These are phyloP conservation scores for Dinoponera quadriceps DNA, from an alignment of 1,140 invertebrate genomes.

Conservation along the genomic window DNA sequence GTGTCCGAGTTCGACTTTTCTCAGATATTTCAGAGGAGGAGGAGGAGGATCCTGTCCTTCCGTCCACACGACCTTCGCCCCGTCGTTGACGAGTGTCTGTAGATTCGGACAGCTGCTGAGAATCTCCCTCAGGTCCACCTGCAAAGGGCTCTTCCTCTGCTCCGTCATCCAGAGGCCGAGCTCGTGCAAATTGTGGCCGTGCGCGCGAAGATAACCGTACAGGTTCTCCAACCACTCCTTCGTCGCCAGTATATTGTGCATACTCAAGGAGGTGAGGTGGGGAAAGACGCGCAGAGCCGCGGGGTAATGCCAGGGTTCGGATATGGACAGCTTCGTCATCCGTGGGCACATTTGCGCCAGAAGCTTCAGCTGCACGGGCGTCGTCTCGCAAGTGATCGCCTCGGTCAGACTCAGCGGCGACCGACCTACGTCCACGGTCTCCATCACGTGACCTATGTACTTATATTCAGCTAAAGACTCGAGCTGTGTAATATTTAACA, in stretches of 20 bases:
- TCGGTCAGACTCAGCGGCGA: conserved; percentile 81
- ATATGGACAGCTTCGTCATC: conserved; percentile 83
- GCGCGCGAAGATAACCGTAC: conserved; percentile 81
- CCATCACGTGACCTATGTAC: conserved; percentile 83
- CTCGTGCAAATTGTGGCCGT: conserved; percentile 80
- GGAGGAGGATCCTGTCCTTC: conserved; percentile 76
- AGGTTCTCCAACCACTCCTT: conserved; percentile 82
- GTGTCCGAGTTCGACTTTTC: conserved; percentile 82
- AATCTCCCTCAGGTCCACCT: conserved; percentile 81
- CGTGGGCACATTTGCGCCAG: conserved; percentile 83
- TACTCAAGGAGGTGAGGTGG: conserved; percentile 81
- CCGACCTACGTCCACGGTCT: conserved; percentile 81
- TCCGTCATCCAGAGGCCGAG: conserved; percentile 79
- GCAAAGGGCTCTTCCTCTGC: conserved; percentile 75
- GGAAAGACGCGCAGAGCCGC: conserved; percentile 81
- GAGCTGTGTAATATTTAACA: conserved; percentile 82
- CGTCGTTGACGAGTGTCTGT: conserved; percentile 79
- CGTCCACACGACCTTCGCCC: conserved; percentile 80
- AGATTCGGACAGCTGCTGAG: conserved; percentile 81
- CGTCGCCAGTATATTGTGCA: conserved; percentile 81
- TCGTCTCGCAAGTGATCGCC: conserved; percentile 81
- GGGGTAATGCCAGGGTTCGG: conserved; percentile 83
- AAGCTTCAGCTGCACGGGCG: conserved; percentile 79
- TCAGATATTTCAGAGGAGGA: conserved; percentile 73
- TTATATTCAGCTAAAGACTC: conserved; percentile 85